Conservation (phyloP, 1,140 invertebrate genomes). For the Babylonia areolata region DNA sequence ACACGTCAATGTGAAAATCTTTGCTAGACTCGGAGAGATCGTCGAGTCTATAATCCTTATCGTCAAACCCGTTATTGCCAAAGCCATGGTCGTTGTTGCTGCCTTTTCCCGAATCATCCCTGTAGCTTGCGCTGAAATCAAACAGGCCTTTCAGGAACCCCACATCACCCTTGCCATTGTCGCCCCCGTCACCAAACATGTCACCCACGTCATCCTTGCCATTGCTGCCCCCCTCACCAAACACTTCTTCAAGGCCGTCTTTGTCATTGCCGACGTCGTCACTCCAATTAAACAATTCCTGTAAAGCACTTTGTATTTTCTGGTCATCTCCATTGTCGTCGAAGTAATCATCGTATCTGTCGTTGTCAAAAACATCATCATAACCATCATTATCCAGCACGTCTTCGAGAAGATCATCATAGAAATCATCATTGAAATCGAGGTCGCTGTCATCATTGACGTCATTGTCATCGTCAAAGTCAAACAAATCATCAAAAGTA, state of each 20-base stretch:
- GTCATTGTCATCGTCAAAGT: conserved; percentile 3
- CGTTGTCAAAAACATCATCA: conserved; percentile 27
- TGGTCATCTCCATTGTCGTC: neutral
- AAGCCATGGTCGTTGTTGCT: neutral
- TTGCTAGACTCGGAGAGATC: neutral
- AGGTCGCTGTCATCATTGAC: neutral
- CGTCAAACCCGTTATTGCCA: neutral
- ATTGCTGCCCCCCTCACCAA: neutral
- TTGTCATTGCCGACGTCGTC: neutral
- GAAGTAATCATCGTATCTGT: conserved; percentile 2
- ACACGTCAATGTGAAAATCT: neutral
- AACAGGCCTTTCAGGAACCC: neutral
- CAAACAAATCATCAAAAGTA: conserved; percentile 11
- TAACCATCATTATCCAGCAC: conserved; percentile 25
- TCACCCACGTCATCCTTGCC: neutral
- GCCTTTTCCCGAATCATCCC: neutral
- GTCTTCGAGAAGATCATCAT: conserved; percentile 14
- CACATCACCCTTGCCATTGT: neutral
- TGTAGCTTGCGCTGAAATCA: neutral
- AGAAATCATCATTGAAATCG: conserved; percentile 13
- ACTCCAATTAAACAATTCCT: neutral
- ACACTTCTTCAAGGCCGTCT: neutral
- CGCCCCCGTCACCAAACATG: neutral
- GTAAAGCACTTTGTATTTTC: neutral
- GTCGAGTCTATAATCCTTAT: neutral